Evolutionary conservation across 2,888 invertebrate species (phyloP).

Genomic region (Alloscopus bannaensis): DNA sequence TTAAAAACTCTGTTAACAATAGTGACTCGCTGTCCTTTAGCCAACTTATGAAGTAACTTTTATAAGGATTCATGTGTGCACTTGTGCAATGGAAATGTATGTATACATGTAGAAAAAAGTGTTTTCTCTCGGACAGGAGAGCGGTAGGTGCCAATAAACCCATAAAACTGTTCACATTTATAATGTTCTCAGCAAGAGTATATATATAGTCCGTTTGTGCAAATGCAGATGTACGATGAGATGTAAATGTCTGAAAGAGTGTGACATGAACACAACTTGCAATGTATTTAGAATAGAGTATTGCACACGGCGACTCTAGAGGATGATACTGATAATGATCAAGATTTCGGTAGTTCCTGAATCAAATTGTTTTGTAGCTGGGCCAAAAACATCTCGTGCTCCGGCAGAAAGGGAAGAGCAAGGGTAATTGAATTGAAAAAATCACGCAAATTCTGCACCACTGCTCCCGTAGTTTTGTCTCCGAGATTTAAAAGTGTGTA

Average conservation of each 20-base stretch:
- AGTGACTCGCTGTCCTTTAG: background rate
- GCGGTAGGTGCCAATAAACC: slow-evolving; percentile 62
- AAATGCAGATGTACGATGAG: background rate
- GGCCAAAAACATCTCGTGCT: slow-evolving; percentile 5
- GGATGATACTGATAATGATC: too few relatives aligned
- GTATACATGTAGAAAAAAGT: background rate
- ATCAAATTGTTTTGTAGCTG: slow-evolving; percentile 10
- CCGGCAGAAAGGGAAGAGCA: background rate
- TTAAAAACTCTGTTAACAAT: background rate
- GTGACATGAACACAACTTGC: background rate
- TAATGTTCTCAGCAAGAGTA: slow-evolving; percentile 8
- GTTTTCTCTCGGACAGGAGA: slow-evolving; percentile 23
- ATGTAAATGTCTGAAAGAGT: slow-evolving; percentile 9
- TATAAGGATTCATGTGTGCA: background rate
- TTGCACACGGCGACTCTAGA: slow-evolving; percentile 1
- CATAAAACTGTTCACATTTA: slow-evolving; percentile 60
- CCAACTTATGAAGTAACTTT: background rate
- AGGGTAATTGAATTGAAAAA: background rate
- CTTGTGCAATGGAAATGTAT: slow-evolving; percentile 14
- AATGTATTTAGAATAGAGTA: background rate
- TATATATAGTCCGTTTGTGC: background rate
- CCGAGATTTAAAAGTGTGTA: too few relatives aligned
- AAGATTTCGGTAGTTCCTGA: slow-evolving; percentile 7
- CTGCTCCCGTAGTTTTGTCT: too few relatives aligned
- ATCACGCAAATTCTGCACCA: slow-evolving; percentile 10